These are phyloP conservation scores for Xenus cinereus DNA, from an alignment of 2,113 vertebrate genomes.

Conservation along the genomic window DNA sequence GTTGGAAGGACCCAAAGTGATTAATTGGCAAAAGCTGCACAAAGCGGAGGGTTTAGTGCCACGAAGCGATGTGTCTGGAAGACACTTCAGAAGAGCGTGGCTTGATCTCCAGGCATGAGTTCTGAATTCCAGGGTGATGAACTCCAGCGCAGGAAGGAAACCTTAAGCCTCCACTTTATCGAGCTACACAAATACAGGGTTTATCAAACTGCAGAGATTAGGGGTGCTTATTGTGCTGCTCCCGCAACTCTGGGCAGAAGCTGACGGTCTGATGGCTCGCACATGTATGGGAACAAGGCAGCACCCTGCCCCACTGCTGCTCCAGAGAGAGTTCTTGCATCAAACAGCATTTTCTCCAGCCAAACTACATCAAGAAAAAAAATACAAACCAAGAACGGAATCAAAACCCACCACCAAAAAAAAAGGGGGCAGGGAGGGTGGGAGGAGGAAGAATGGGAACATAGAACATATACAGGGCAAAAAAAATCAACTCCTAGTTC, in stretches of 20 bases:
- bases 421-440: no score
- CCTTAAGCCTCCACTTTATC: not conserved
- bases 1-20: not conserved
- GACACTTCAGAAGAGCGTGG: not conserved
- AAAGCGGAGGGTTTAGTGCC: not conserved
- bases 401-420: not conserved
- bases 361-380: not conserved
- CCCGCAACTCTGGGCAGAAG: not conserved
- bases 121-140: not conserved
- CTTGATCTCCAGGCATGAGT: not conserved
- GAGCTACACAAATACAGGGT: not conserved
- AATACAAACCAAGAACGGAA: not conserved
- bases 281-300: not conserved
- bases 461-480: not conserved
- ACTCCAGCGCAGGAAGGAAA: conserved; percentile 41
- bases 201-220: not conserved
- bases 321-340: not conserved
- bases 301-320: not conserved
- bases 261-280: not conserved
- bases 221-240: not conserved
- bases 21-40: not conserved
- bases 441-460: not conserved
- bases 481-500: not conserved
- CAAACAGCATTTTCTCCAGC: not conserved
- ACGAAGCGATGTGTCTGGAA: not conserved